These are phyloP conservation scores for Euclidia mi DNA, from an alignment of 2,888 invertebrate species.

Conservation along the genomic window DNA sequence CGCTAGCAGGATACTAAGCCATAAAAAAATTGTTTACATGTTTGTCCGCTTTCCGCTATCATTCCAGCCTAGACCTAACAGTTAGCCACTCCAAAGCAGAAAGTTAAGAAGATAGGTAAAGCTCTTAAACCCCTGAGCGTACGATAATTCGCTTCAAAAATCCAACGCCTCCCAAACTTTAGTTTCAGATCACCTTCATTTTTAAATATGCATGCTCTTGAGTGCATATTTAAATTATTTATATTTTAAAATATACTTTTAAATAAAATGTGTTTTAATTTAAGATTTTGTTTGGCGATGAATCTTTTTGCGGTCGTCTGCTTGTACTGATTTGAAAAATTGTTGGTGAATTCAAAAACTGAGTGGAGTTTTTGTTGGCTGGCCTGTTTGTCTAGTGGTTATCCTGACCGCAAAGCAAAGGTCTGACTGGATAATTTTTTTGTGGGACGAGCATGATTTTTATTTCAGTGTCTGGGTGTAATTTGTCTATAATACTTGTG, in stretches of 20 bases:
- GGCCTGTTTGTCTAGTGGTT: too few relatives aligned
- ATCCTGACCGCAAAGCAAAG: too few relatives aligned
- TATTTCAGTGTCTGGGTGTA: too few relatives aligned
- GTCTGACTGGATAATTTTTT: too few relatives aligned
- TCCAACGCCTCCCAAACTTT: slow-evolving; percentile 9
- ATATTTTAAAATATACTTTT: slow-evolving; percentile 2
- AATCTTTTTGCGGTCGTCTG: not conserved
- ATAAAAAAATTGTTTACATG: too few relatives aligned
- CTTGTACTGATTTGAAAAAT: not conserved
- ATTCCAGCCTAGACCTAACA: not conserved
- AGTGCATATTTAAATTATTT: slow-evolving; percentile 5
- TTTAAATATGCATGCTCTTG: slow-evolving; percentile 5
- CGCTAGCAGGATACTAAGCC: too few relatives aligned
- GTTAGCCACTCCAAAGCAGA: slow-evolving; percentile 5
- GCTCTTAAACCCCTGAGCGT: slow-evolving; percentile 7
- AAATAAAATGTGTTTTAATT: slow-evolving; percentile 5
- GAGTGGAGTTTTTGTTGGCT: too few relatives aligned
- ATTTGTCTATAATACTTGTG: too few relatives aligned
- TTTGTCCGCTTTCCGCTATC: slow-evolving; percentile 1
- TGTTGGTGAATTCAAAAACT: not conserved
- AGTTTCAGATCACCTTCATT: slow-evolving; percentile 7
- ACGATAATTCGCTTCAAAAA: slow-evolving; percentile 17
- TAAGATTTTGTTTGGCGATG: slow-evolving; percentile 2
- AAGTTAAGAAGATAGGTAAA: slow-evolving; percentile 17
- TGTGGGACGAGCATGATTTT: too few relatives aligned